Evolutionary conservation across 2,888 invertebrate genomes (phyloP).

Genomic region (Gisinianus flammeolus): DNA sequence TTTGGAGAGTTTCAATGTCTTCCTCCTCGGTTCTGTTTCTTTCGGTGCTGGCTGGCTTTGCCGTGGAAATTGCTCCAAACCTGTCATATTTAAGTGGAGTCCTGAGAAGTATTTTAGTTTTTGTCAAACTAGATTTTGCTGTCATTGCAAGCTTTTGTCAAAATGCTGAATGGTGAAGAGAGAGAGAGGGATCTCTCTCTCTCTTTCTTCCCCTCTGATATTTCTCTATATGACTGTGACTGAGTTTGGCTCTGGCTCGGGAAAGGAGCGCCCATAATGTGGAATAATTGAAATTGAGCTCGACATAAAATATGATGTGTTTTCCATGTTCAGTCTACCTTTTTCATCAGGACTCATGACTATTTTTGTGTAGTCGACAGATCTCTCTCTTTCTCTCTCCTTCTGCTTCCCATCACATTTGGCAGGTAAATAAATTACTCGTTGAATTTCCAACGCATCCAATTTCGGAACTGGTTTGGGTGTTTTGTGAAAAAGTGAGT

Average conservation of each 20-base stretch:
- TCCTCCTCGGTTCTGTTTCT: background rate
- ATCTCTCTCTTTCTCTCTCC: background rate
- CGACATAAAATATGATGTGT: constrained; percentile 5
- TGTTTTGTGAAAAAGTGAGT: background rate
- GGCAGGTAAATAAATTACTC: constrained; percentile 6
- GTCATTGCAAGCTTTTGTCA: constrained; percentile 4
- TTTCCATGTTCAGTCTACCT: background rate
- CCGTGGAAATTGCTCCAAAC: background rate
- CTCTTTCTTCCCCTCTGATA: background rate
- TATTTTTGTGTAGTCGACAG: background rate
- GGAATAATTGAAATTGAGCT: constrained; percentile 1
- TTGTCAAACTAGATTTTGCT: constrained; percentile 6
- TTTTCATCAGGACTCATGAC: background rate
- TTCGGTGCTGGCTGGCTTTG: background rate
- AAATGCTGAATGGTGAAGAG: background rate
- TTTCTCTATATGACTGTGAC: background rate
- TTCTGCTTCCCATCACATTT: background rate
- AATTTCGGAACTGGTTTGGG: background rate
- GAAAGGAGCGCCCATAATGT: background rate
- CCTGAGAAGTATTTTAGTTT: background rate
- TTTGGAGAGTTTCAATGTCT: background rate
- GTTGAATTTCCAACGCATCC: background rate
- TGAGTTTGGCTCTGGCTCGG: background rate
- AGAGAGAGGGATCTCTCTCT: background rate
- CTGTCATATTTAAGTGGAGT: background rate